Evolutionary conservation across 2,113 vertebrate species (phyloP).

Genomic region (Strigops habroptila): DNA sequence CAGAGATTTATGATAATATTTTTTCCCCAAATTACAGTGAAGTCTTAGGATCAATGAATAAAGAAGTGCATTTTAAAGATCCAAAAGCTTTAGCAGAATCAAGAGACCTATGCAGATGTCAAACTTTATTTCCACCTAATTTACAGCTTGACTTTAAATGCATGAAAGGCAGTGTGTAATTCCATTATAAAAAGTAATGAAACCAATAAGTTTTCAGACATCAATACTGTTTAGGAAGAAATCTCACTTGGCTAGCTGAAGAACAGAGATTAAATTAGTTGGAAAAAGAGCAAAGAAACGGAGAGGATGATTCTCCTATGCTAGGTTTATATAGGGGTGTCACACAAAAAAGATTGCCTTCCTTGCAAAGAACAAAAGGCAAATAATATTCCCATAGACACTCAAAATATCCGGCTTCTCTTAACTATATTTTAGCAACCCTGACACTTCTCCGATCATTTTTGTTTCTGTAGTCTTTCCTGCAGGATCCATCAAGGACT

Average conservation of each 20-base stretch:
- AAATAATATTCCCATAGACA: conserved; percentile 6
- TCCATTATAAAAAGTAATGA: conserved; percentile 40
- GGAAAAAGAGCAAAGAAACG: background rate
- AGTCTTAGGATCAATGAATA: background rate
- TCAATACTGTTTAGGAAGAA: conserved; percentile 11
- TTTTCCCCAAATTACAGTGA: background rate
- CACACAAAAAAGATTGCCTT: background rate
- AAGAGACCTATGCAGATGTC: background rate
- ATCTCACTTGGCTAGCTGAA: background rate
- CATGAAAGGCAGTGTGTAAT: background rate
- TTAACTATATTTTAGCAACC: background rate
- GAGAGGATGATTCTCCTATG: background rate
- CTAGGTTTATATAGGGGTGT: background rate
- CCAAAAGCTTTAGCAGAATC: background rate
- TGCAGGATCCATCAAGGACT: background rate
- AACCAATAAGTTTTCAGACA: conserved; percentile 8
- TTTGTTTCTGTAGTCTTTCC: background rate
- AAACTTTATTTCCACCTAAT: conserved; percentile 5
- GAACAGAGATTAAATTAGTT: conserved; percentile 15
- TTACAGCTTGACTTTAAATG: conserved; percentile 9
- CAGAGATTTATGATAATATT: background rate
- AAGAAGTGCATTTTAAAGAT: conserved; percentile 14
- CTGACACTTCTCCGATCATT: background rate
- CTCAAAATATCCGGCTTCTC: background rate
- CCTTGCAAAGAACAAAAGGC: background rate